A percentile compares a stretch with the other conserved stretches of the same genome.
phyloP scores from a whole-genome alignment of 2,113 vertebrate genomes.

The Danionella cerebrum region DNA sequence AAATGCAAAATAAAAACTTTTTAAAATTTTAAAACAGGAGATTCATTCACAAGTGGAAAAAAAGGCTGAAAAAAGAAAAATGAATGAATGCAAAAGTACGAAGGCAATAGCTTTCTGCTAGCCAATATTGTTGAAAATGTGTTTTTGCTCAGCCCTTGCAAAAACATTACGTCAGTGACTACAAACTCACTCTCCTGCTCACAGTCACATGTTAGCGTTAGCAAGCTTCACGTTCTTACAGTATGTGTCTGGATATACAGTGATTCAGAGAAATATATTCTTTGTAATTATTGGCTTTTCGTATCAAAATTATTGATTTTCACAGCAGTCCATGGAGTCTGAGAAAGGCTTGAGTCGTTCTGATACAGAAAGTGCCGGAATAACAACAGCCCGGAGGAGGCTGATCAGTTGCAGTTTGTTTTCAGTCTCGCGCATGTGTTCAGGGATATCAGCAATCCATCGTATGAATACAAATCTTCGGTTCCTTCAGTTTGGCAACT shows the following conservation, averaged over 20 bases:
- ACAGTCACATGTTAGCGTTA: background rate
- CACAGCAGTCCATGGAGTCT: conserved; percentile 9
- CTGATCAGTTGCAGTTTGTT: background rate
- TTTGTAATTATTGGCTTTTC: conserved; percentile 20
- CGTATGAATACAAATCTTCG: background rate
- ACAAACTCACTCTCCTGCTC: background rate
- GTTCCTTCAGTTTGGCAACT: background rate
- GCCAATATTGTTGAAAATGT: background rate
- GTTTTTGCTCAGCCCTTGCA: background rate
- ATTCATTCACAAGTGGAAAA: no score
- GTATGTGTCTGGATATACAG: conserved; percentile 31
- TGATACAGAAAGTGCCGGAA: conserved; percentile 20
- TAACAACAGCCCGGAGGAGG: background rate
- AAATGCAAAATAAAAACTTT: no score
- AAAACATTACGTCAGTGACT: no score
- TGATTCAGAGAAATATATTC: conserved; percentile 22
- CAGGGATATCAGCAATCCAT: background rate
- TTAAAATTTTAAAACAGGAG: no score
- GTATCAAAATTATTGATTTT: conserved; percentile 19
- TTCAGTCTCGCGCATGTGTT: background rate
- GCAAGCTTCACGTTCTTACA: conserved; percentile 5
- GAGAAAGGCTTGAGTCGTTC: conserved; percentile 15
- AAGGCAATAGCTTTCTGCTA: no score
- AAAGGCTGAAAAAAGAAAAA: no score
- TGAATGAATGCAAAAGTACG: no score